Base-by-base conservation (phyloP, 2,113 vertebrate genomes). In the Notarius lentiginosus region DNA sequence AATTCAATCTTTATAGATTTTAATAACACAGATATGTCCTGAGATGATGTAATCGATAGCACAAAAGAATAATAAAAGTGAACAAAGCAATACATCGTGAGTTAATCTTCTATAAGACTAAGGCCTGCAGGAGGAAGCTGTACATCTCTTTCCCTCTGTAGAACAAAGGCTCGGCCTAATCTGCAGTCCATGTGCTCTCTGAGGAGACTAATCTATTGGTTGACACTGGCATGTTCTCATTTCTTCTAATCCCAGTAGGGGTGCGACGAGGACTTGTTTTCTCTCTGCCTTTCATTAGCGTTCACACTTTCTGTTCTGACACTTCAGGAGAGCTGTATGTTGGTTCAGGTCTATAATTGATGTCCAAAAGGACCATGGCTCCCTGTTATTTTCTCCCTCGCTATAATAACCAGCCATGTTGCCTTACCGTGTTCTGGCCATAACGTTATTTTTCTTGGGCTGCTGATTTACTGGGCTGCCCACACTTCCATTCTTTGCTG, bases 391-490 rank as follows among this genome's bases (percentile, higher is more conserved):
- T n/a, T 53, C 47, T 53, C 15, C 34, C 51, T 27, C 24, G 49
- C 22, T 53, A 77, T 77, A 77, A 53, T 79, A 56, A 30, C 15
- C 11, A 53, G 49, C 17, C 2, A 17, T 24, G 76, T 66, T 84
- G 49, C 1, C 87, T 93, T 95, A 99, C 98, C 98, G 97, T 94
- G 98, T 99, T 90, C 97, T 94, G 90, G 98, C 96, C 96, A 97
- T 97, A 79, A 97, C 96, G 0, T 96, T 97, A 92, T 97, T 99
- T 95, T 99, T 99, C 95, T 99, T 99, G 89, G 98, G 98, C 88
- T 99, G 98, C 82, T 99, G 98, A 93, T 97, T 99, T 92, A 99
- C 98, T 0, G 98, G 98, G 91, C 98, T 99, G 87, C 97, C 97
- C 94, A 98, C 96, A 53, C 95, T 97, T 89, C 97, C 96, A 0